These are phyloP conservation scores for Chrysomallon squamiferum DNA, from an alignment of 1,140 invertebrate species.

Conservation along the genomic window DNA sequence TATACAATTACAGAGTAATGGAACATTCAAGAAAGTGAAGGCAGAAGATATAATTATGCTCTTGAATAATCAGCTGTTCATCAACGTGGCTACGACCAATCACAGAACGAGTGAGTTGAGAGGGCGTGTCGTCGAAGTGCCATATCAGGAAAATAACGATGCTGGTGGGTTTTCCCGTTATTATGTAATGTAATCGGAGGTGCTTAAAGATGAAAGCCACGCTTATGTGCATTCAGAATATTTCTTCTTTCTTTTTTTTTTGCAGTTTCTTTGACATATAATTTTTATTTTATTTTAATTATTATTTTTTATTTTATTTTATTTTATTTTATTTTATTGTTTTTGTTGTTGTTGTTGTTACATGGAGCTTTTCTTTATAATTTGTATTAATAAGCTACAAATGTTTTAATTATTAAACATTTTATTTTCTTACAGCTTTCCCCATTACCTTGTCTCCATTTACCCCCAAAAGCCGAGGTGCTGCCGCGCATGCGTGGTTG, in stretches of 20 bases:
- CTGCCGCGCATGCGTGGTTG: conserved; percentile 19
- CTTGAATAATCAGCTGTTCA: conserved; percentile 22
- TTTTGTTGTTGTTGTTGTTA: too few species aligned
- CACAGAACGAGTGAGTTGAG: conserved; percentile 16
- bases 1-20: conserved; percentile 28
- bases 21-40: conserved; percentile 25
- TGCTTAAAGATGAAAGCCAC: background rate
- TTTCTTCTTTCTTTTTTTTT: too few species aligned
- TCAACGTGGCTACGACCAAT: conserved; percentile 21
- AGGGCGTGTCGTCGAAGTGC: conserved; percentile 12
- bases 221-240: too few species aligned
- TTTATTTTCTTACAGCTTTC: background rate
- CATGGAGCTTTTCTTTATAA: too few species aligned
- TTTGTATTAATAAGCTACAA: too few species aligned
- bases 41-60: conserved; percentile 22
- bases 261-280: too few species aligned
- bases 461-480: conserved; percentile 3
- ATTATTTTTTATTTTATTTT: too few species aligned
- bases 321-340: too few species aligned
- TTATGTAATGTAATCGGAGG: background rate
- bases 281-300: too few species aligned
- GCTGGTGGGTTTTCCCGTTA: background rate
- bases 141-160: conserved; percentile 12
- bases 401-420: background rate
- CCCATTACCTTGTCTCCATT: conserved; percentile 5